Percentiles rank a stretch among this genome's conserved stretches.
Conservation (phyloP, 2,797 vertebrate species). For the Eutrigla gurnardus region DNA sequence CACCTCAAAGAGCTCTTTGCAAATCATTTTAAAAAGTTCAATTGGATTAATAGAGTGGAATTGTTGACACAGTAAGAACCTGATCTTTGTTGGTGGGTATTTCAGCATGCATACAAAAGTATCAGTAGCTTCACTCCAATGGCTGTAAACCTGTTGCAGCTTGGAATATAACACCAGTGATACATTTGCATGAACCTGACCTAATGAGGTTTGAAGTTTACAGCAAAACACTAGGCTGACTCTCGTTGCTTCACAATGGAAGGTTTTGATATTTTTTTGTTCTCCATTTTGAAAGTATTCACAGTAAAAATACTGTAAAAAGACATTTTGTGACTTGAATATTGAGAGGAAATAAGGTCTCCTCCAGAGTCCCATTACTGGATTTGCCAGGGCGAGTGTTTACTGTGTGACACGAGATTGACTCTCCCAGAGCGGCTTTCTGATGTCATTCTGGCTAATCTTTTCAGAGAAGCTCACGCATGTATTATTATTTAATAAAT, state of each 20-base stretch:
- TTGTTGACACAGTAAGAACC: constrained; percentile 19
- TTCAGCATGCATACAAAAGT: constrained; percentile 18
- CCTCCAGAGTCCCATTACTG: constrained; percentile 44
- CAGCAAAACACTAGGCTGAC: constrained; percentile 8
- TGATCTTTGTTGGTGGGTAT: constrained; percentile 9
- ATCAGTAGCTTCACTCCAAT: constrained; percentile 24
- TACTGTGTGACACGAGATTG: constrained; percentile 42
- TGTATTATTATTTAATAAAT: constrained; percentile 16
- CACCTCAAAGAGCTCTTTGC: not conserved
- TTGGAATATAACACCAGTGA: constrained; percentile 18
- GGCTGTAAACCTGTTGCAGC: constrained; percentile 12
- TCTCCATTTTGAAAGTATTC: constrained; percentile 29
- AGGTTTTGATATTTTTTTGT: constrained; percentile 6
- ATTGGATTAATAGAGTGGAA: not conserved
- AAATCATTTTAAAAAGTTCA: not conserved
- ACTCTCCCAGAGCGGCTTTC: constrained; percentile 19
- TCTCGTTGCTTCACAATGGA: constrained; percentile 10
- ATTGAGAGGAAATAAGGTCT: constrained; percentile 11
- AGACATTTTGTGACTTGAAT: constrained; percentile 12
- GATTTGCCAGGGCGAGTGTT: constrained; percentile 39
- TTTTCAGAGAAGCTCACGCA: constrained; percentile 16
- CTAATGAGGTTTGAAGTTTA: constrained; percentile 26
- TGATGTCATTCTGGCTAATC: constrained; percentile 24
- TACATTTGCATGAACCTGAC: constrained; percentile 45
- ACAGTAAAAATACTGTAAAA: constrained; percentile 22